These are phyloP conservation scores for Agelas oroides DNA, from an alignment of 37 sponge, comb jelly and placozoan species.

Conservation along the genomic window DNA sequence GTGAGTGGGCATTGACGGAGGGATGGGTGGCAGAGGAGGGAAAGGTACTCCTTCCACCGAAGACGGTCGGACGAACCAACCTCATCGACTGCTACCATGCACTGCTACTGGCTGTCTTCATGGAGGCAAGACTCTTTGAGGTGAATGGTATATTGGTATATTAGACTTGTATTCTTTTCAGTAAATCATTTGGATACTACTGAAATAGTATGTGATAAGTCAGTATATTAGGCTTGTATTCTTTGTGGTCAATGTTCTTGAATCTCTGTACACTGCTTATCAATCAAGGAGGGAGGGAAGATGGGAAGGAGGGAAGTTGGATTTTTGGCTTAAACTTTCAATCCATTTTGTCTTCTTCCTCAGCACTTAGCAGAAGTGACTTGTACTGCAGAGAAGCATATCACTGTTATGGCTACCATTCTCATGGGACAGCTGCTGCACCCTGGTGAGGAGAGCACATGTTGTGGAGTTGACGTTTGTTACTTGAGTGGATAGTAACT, in stretches of 20 bases:
- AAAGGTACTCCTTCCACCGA: slow-evolving; percentile 69
- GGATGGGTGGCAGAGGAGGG: slow-evolving; percentile 87
- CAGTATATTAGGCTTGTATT: no score
- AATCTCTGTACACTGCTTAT: no score
- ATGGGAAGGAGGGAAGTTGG: no score
- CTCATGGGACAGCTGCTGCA: slow-evolving; percentile 73
- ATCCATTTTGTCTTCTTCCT: neutral
- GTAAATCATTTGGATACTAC: neutral
- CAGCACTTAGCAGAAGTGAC: slow-evolving; percentile 47
- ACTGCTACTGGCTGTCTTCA: slow-evolving; percentile 53
- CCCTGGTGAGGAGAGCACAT: slow-evolving; percentile 15
- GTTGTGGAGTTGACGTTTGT: no score
- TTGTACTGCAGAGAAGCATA: slow-evolving; percentile 11
- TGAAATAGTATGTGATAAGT: no score
- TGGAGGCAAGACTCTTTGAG: slow-evolving; percentile 50
- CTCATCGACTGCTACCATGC: slow-evolving; percentile 76
- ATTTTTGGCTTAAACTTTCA: no score
- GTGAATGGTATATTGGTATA: slow-evolving; percentile 1
- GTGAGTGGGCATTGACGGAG: slow-evolving; percentile 70
- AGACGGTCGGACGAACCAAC: slow-evolving; percentile 46
- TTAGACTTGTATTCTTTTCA: neutral
- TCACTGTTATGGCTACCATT: slow-evolving; percentile 73
- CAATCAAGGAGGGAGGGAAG: no score
- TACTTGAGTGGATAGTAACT: no score
- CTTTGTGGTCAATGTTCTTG: no score